Evolutionary conservation across 2,113 vertebrate species (phyloP), one percentile per base, ranked within the genome.

Genomic region (Hymenochirus boettgeri): DNA sequence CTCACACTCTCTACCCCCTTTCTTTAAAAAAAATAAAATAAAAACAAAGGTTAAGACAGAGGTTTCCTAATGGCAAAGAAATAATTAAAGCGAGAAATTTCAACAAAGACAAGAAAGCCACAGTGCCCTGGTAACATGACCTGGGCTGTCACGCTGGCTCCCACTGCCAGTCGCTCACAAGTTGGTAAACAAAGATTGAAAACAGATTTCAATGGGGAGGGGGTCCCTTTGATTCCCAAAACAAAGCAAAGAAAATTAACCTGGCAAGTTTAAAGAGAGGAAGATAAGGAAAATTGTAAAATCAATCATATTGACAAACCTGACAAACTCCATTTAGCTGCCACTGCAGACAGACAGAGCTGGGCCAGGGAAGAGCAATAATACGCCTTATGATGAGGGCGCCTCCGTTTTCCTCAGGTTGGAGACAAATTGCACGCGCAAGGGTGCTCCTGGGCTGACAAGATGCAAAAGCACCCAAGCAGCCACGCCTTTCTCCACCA

Each of bases 241-340:
- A 35, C 37, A 24, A 13, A 42, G 15, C 57, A 26, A 47, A 75
- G 82, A 81, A 85, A 81, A 78, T 83, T 80, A 83, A 83, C 86
- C 75, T 74, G 83, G 86, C 83, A 79, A 71, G 76, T 83, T 85
- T 61, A 72, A 24, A 25, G 21, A 52, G 23, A 6, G 5, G 11
- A 58, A 53, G 15, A 56, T 55, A 45, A 35, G 33, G 33, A 65
- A 83, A 87, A 88, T 82, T 85, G 88, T 67, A 80, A 84, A 91
- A 90, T 86, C 89, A 86, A 89, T 88, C 86, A 84, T 80, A 87
- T 91, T 90, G 89, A 94, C 93, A 90, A 91, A 96, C 93, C 93
- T 96, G 92, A 90, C 91, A 92, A 92, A 91, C 90, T 94, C 93
- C 92, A 96, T 96, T 92, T 91, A 94, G 92, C 90, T 92, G 92